A percentile compares a stretch with the other conserved stretches of the same genome.
Conservation (phyloP, 1,140 invertebrate genomes). For the Diachasmimorpha longicaudata region DNA sequence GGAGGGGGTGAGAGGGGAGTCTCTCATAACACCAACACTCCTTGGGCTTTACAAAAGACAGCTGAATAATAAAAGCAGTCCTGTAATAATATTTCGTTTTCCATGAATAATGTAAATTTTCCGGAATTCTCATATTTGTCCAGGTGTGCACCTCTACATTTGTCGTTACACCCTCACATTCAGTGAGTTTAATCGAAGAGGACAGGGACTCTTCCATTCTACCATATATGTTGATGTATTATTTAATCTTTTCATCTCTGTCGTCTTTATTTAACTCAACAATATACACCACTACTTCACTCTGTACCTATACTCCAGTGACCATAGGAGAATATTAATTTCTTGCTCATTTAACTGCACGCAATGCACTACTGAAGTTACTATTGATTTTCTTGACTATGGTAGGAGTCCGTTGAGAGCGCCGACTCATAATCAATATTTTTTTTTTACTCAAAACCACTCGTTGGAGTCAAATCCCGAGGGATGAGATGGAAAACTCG, state of each 20-base stretch:
- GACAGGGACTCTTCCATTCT: background rate
- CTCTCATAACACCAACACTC: conserved; percentile 23
- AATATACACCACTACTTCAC: background rate
- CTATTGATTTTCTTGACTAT: conserved; percentile 52
- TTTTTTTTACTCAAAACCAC: background rate
- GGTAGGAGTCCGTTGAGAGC: background rate
- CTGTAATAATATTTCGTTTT: conserved; percentile 26
- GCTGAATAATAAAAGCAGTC: background rate
- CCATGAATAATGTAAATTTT: conserved; percentile 29
- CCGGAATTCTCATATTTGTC: conserved; percentile 20
- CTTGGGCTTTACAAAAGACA: conserved; percentile 12
- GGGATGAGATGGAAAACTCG: background rate
- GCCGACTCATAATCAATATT: background rate
- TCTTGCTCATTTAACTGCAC: conserved; percentile 59
- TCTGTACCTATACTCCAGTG: background rate
- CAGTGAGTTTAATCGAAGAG: background rate
- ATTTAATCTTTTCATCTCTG: background rate
- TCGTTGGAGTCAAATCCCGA: background rate
- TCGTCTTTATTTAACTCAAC: conserved; percentile 4
- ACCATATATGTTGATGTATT: background rate
- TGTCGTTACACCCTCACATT: background rate
- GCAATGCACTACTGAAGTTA: conserved; percentile 51
- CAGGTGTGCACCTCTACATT: background rate
- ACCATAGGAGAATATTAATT: conserved; percentile 51
- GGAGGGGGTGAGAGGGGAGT: too few relatives aligned